phyloP scores from a whole-genome alignment of 2,113 vertebrate species.

The Boulengerochromis microlepis region DNA sequence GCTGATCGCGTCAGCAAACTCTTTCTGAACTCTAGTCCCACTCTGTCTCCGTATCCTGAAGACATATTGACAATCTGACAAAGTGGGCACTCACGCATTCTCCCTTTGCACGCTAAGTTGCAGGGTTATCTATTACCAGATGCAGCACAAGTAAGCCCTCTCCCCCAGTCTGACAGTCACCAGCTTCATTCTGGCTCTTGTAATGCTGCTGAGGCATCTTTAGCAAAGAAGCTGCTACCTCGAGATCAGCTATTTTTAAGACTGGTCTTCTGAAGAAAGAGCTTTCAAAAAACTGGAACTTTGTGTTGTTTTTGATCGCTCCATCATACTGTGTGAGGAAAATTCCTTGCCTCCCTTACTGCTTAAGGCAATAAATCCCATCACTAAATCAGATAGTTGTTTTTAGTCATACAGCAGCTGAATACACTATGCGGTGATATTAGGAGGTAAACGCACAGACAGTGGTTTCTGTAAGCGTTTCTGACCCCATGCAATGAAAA shows the following conservation, averaged over 20 bases:
- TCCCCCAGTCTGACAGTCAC: neutral
- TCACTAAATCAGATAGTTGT: neutral
- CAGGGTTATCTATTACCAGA: conserved; percentile 13
- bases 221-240: neutral
- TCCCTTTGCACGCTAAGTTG: neutral
- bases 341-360: neutral
- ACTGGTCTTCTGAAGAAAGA: neutral
- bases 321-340: neutral
- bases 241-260: conserved; percentile 14
- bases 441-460: neutral
- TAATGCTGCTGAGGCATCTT: neutral
- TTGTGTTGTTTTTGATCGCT: neutral
- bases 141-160: neutral
- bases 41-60: neutral
- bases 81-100: neutral
- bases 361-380: neutral
- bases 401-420: neutral
- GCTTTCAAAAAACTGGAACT: neutral
- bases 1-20: neutral
- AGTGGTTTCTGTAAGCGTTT: neutral
- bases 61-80: conserved; percentile 34
- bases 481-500: neutral
- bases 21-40: neutral
- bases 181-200: neutral
- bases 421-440: neutral